Evolutionary conservation across 2,888 invertebrate species (phyloP), one percentile per base, ranked within the genome.

Genomic region (Polydrusus cervinus): DNA sequence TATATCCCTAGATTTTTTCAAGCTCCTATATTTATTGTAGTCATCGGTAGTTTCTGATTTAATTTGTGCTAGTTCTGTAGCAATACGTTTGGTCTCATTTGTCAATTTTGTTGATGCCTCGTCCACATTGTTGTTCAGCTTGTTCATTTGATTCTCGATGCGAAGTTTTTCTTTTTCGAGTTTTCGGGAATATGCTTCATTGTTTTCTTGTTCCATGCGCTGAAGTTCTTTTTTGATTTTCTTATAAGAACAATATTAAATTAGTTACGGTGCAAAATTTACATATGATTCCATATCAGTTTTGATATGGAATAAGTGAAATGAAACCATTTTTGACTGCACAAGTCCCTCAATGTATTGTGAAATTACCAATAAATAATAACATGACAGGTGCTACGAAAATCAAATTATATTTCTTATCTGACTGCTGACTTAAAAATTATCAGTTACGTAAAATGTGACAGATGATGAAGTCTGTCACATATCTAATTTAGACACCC

Each of bases 1-100:
- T 1, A 81, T 74, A 60, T 85, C 82, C 53, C 82, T 73, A n/a
- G 74, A 53, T 67, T 76, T 78, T 65, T 75, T 81, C 64, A 82
- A 70, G 16, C 71, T 72, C 18, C 9, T 51, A 45, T 57, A 74
- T 38, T 25, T 49, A 1, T 51, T 45, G 20, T 68, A 62, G 6
- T 69, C 53, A 11, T 60, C 70, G 3, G 43, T 60, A n/a, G 18
- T 53, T 20, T 51, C 14, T 1, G 18, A 10, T 7, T 38, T 51
- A 16, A 66, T 66, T 16, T 38, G 49, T 13, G 53, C 40, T 0
- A 66, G 30, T 40, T 66, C 53, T 11, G 10, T 13, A 3, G 30
- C 51, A 34, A 66, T 51, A 7, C 53, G 53, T 18, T 14, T 20
- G 0, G 51, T 34, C 3, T 66, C 53, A 10, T 66, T 34, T 9